Percentiles rank a stretch among this genome's conserved stretches.
phyloP scores from a whole-genome alignment of 2,113 vertebrate species.

The Zingel zingel region DNA sequence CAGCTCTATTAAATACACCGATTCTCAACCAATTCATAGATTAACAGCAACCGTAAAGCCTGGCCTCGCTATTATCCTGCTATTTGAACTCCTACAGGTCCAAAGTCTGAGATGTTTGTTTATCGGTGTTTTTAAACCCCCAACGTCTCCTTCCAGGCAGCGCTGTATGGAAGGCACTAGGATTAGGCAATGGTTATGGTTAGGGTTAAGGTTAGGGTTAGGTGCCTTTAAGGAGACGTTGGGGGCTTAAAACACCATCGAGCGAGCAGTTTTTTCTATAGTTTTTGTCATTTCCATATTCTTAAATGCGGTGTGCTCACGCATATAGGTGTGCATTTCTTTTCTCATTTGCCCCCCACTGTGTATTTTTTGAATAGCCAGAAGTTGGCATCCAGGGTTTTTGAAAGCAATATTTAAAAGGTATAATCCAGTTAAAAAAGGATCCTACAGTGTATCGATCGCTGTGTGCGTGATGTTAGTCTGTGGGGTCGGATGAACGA shows the following conservation, averaged over 20 bases:
- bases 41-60: too few species aligned
- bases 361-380: background rate
- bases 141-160: too few species aligned
- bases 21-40: background rate
- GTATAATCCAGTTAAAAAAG: background rate
- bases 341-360: rapidly evolving
- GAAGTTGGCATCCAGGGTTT: background rate
- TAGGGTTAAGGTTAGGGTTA: too few species aligned
- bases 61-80: too few species aligned
- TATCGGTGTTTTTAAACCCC: too few species aligned
- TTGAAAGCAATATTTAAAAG: background rate
- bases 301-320: background rate
- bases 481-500: background rate
- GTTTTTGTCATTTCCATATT: background rate
- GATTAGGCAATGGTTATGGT: too few species aligned
- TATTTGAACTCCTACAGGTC: background rate
- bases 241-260: too few species aligned
- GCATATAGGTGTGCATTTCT: background rate
- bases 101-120: background rate
- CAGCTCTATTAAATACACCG: background rate
- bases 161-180: too few species aligned
- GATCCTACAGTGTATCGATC: background rate
- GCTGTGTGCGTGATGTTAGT: background rate
- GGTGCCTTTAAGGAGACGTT: too few species aligned
- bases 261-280: too few species aligned